These are phyloP conservation scores for Eptatretus atami DNA, from an alignment of 2,797 vertebrate species.

Conservation along the genomic window DNA sequence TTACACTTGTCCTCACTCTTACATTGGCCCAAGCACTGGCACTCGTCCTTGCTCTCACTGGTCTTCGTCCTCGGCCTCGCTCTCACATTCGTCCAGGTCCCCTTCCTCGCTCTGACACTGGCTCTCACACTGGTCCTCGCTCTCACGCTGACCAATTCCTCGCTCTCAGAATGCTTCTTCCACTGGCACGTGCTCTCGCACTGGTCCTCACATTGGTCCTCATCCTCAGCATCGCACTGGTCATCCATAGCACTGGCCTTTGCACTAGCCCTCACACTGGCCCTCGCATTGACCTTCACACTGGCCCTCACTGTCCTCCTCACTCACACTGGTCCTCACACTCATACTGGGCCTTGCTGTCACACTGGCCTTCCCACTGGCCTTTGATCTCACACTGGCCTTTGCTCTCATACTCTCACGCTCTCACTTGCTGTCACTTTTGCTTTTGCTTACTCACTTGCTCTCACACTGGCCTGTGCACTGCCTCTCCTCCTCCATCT, in stretches of 20 bases:
- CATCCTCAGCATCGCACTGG: background rate
- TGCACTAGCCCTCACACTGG: background rate
- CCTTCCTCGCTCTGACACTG: background rate
- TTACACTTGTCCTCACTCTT: background rate
- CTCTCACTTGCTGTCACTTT: no score
- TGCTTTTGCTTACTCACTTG: no score
- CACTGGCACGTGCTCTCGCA: background rate
- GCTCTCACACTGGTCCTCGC: background rate
- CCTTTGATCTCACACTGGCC: no score
- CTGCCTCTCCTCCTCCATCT: no score
- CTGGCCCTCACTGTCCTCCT: no score
- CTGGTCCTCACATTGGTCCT: background rate
- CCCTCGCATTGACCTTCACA: no score
- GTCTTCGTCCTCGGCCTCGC: background rate
- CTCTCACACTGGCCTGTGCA: no score
- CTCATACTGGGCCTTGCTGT: no score
- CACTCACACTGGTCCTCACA: no score
- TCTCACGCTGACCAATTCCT: background rate
- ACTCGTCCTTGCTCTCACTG: background rate
- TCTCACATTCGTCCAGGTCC: background rate
- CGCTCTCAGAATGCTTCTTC: background rate
- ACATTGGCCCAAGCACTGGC: background rate
- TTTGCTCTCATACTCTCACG: no score
- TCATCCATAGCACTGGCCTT: background rate
- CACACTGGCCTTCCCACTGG: no score